Conservation (phyloP, 2,113 vertebrate genomes). For the Pan paniscus region DNA sequence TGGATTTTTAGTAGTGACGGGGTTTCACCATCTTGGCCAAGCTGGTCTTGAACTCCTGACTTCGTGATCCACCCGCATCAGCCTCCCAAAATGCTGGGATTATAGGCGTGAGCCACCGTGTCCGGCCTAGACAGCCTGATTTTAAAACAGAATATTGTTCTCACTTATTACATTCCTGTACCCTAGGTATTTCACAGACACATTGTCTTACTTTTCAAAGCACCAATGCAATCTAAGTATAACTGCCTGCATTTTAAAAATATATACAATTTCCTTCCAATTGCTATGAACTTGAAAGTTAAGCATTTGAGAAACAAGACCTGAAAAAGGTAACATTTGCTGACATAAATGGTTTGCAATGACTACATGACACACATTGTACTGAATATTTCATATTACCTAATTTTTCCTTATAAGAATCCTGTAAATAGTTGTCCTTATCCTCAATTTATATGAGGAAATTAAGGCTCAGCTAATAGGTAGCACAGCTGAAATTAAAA, state of each 20-base stretch:
- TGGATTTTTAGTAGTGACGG: no score
- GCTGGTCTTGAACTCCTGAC: no score
- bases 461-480: not conserved
- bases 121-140: not conserved
- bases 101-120: no score
- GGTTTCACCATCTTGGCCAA: no score
- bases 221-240: not conserved
- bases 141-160: not conserved
- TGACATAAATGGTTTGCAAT: not conserved
- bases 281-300: not conserved
- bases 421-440: not conserved
- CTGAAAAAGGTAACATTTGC: not conserved
- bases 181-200: not conserved
- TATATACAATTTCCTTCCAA: not conserved
- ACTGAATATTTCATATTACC: not conserved
- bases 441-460: not conserved
- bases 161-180: not conserved
- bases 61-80: no score
- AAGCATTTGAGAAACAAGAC: not conserved
- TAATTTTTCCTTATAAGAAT: constrained; percentile 4
- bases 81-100: no score
- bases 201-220: not conserved
- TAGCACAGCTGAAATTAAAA: constrained; percentile 4
- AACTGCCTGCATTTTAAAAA: not conserved
- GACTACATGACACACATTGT: not conserved